Percentiles rank a stretch among this genome's conserved stretches.
Evolutionary conservation across 2,888 invertebrate species (phyloP).

Genomic region (Rhyacophila evoluta): DNA sequence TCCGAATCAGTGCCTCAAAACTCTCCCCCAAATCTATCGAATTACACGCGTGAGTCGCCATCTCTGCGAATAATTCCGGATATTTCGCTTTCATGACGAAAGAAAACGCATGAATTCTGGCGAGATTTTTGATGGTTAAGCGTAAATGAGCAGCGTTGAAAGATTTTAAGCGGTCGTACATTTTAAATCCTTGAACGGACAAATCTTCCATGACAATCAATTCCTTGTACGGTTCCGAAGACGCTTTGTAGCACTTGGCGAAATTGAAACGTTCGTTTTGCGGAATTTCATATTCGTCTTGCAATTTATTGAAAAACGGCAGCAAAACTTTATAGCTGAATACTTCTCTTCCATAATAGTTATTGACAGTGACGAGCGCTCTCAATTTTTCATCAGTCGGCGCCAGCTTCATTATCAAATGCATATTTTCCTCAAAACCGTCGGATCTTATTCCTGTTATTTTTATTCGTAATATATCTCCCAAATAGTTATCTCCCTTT

Average conservation of each 20-base stretch:
- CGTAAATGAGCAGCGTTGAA: slow-evolving; percentile 38
- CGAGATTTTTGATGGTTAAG: slow-evolving; percentile 33
- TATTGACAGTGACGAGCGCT: background rate
- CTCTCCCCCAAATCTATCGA: slow-evolving; percentile 12
- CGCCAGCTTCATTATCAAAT: slow-evolving; percentile 29
- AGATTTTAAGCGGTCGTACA: slow-evolving; percentile 40
- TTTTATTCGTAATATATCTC: slow-evolving; percentile 34
- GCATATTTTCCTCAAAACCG: background rate
- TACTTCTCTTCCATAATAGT: slow-evolving; percentile 33
- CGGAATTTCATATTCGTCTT: slow-evolving; percentile 47
- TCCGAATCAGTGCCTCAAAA: background rate
- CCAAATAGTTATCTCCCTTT: slow-evolving; percentile 46
- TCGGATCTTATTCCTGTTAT: slow-evolving; percentile 12
- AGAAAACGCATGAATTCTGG: slow-evolving; percentile 37
- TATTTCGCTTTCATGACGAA: slow-evolving; percentile 38
- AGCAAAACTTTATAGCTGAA: slow-evolving; percentile 31
- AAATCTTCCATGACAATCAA: slow-evolving; percentile 46
- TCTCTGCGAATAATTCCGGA: slow-evolving; percentile 23
- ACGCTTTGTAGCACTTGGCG: slow-evolving; percentile 25
- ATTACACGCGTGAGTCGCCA: background rate
- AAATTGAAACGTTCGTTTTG: slow-evolving; percentile 39
- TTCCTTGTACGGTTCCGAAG: slow-evolving; percentile 25
- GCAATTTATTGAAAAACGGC: slow-evolving; percentile 40
- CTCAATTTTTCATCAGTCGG: background rate
- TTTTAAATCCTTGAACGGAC: slow-evolving; percentile 27